Conservation (phyloP, 2,888 invertebrate genomes). For the Imbricaverruca yamaguchii region DNA sequence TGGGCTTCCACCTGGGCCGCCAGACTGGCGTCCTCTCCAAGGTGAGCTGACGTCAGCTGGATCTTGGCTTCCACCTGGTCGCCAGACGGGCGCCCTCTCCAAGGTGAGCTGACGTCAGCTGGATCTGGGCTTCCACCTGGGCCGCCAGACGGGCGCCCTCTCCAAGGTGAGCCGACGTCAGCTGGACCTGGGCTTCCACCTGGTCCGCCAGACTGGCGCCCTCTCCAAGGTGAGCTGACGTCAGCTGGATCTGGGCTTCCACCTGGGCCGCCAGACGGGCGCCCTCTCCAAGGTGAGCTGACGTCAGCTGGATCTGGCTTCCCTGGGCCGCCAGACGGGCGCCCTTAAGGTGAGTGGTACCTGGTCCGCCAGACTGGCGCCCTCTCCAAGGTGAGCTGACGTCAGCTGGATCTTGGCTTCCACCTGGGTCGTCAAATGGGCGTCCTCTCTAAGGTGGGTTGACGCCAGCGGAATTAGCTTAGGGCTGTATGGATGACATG, state of each 20-base stretch:
- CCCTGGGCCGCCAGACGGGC: too few species aligned
- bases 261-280: conserved; percentile 89
- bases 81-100: too few species aligned
- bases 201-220: conserved; percentile 89
- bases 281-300: conserved; percentile 67
- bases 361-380: conserved; percentile 90
- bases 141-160: conserved; percentile 87
- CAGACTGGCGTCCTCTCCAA: conserved; percentile 95
- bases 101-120: too few species aligned
- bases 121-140: conserved; percentile 88
- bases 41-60: conserved; percentile 40
- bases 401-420: conserved; percentile 41
- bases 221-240: conserved; percentile 63
- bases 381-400: conserved; percentile 63
- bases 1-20: conserved; percentile 67
- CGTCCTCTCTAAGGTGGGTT: conserved; percentile 52
- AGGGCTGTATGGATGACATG: too few species aligned
- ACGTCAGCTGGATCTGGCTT: not conserved
- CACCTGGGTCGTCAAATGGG: conserved; percentile 93
- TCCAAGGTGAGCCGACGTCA: conserved; percentile 57
- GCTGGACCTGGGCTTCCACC: conserved; percentile 53
- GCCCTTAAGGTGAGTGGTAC: too few species aligned
- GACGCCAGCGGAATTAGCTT: too few species aligned
- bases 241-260: conserved; percentile 47
- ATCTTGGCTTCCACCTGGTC: not conserved